Base-by-base conservation (phyloP, 2,797 vertebrate species). In the Pipistrellus nathusii region DNA sequence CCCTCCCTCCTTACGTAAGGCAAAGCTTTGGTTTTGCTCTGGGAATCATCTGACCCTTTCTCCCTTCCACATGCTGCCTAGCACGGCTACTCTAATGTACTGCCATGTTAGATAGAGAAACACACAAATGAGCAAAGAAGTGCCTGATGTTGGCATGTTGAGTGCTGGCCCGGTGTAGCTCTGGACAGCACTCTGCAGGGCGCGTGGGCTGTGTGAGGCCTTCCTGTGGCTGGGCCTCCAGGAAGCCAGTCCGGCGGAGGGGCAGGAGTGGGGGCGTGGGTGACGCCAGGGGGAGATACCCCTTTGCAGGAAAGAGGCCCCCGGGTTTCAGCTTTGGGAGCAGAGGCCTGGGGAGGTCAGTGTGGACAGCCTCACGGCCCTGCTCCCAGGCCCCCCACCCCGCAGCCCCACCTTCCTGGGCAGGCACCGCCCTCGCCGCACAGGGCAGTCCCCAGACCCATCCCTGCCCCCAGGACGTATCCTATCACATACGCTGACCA, bases 41-140 rank as follows among this genome's bases (percentile, higher is more conserved):
- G 90, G 90, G 94, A 87, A 86, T 32, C 84, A 44, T 48, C 66
- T 91, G 82, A 95, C 80, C 94, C 95, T 98, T 97, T 90, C 82
- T 66, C 94, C 73, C 64, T 93, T 95, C 97, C 93, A 95, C 97
- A 76, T 95, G 94, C 82, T 90, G 94, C 86, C 53, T 55, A 55
- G 8, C 20, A 21, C 1, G 21, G 53, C 53, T 88, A 72, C 25
- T 93, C 17, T 89, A 83, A 96, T 92, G 93, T 91, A 94, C 8
- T 91, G 95, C 71, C 77, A 55, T 27, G 32, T 32, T 69, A 75
- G 59, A 66, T 1, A 83, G 73, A 21, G 78, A 68, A 68, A 80
- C 44, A 44, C 35, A 85, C 15, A 85, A 25, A 68, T 17, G 12
- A 10, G 27, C 66, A 77, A 94, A 90, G 57, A 77, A 59, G 55